phyloP scores from a whole-genome alignment of 2,113 vertebrate species.

The Mixornis gularis region DNA sequence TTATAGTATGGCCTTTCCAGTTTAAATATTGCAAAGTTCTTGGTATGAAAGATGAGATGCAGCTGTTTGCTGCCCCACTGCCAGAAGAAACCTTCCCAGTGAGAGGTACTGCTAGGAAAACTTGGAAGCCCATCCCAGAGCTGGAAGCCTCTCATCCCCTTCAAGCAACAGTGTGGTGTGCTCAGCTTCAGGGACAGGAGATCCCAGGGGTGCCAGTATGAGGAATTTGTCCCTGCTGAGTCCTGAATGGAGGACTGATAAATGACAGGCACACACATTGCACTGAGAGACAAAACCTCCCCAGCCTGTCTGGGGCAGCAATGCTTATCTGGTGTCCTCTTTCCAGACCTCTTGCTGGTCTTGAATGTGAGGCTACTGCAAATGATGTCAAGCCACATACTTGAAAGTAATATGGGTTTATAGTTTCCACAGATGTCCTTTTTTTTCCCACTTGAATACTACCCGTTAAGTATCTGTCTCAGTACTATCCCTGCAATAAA shows the following conservation, averaged over 20 bases:
- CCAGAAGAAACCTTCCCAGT: neutral
- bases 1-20: neutral
- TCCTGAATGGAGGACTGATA: neutral
- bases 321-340: neutral
- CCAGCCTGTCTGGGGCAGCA: neutral
- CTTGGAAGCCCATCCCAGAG: neutral
- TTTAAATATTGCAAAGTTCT: neutral
- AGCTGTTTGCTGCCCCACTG: neutral
- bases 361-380: neutral
- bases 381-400: neutral
- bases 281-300: neutral
- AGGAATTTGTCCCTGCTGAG: conserved; percentile 24
- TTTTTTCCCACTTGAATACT: neutral
- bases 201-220: neutral
- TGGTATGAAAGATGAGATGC: neutral
- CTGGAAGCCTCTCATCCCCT: fast-evolving
- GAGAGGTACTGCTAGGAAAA: neutral
- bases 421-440: neutral
- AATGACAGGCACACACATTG: neutral
- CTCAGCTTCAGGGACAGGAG: neutral
- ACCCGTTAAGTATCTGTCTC: neutral
- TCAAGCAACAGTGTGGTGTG: fast-evolving
- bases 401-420: neutral
- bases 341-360: neutral
- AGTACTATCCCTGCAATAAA: neutral